Evolutionary conservation across 2,113 vertebrate genomes (phyloP).

Genomic region (Synchiropus splendidus): DNA sequence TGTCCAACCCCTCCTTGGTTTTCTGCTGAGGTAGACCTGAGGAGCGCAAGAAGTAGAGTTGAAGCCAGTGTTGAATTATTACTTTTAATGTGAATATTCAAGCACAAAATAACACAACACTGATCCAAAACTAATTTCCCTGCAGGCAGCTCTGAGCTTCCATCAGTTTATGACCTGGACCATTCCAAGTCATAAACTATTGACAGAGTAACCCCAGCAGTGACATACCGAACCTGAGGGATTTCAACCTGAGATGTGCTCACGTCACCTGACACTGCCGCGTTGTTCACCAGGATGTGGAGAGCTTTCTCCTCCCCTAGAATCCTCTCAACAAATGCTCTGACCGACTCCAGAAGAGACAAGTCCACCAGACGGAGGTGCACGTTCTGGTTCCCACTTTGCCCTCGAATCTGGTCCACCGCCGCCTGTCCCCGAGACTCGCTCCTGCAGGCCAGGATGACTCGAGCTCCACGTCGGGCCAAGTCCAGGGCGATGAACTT

Average conservation of each 20-base stretch:
- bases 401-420: slow-evolving; percentile 57
- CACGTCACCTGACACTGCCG: slow-evolving; percentile 60
- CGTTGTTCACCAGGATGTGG: slow-evolving; percentile 82
- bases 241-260: not conserved
- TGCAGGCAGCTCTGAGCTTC: too few species aligned
- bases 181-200: too few species aligned
- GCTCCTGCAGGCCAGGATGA: slow-evolving; percentile 77
- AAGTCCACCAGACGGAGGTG: slow-evolving; percentile 71
- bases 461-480: slow-evolving; percentile 69
- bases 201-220: too few species aligned
- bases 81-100: too few species aligned
- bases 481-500: slow-evolving; percentile 76
- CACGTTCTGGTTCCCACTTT: slow-evolving; percentile 61
- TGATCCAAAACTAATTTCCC: too few species aligned
- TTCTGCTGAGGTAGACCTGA: slow-evolving; percentile 66
- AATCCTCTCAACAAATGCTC: slow-evolving; percentile 59
- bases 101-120: not conserved
- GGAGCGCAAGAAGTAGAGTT: not conserved
- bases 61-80: too few species aligned
- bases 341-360: slow-evolving; percentile 71
- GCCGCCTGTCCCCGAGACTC: slow-evolving; percentile 52
- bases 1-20: slow-evolving; percentile 71
- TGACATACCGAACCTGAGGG: not conserved
- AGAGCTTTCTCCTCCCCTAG: slow-evolving; percentile 65
- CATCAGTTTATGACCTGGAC: too few species aligned